Evolutionary conservation across 2,888 invertebrate genomes (phyloP).

Genomic region (Scaptomyza tumidula): DNA sequence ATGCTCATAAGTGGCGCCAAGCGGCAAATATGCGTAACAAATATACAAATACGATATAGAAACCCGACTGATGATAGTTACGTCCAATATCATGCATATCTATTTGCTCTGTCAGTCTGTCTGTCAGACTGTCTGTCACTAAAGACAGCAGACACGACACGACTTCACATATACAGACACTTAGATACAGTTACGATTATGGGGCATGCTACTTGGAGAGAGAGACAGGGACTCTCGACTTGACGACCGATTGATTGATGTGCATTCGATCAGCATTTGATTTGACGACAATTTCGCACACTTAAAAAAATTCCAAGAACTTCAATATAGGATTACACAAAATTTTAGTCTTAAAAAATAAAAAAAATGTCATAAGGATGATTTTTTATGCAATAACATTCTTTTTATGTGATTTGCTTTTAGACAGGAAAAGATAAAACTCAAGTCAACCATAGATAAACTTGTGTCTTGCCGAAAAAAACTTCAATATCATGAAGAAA

Average conservation of each 20-base stretch:
- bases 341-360: no score
- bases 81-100: constrained; percentile 55
- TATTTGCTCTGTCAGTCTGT: constrained; percentile 50
- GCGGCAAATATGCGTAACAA: constrained; percentile 67
- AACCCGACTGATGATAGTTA: constrained; percentile 35
- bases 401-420: no score
- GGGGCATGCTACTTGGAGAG: constrained; percentile 6
- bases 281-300: constrained; percentile 17
- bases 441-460: no score
- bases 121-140: constrained; percentile 42
- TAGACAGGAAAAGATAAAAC: no score
- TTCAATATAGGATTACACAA: no score
- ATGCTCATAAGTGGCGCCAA: constrained; percentile 74
- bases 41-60: constrained; percentile 7
- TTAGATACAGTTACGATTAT: constrained; percentile 35
- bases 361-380: no score
- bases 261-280: not conserved
- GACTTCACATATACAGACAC: constrained; percentile 13
- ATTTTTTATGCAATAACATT: no score
- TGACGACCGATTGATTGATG: no score
- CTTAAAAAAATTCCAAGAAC: not conserved
- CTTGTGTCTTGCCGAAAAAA: no score
- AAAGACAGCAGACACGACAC: constrained; percentile 50
- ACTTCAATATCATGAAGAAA: no score
- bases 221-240: constrained; percentile 6